Percentiles rank a stretch among this genome's conserved stretches.
Conservation (phyloP, 2,797 vertebrate genomes). For the Diceros bicornis region DNA sequence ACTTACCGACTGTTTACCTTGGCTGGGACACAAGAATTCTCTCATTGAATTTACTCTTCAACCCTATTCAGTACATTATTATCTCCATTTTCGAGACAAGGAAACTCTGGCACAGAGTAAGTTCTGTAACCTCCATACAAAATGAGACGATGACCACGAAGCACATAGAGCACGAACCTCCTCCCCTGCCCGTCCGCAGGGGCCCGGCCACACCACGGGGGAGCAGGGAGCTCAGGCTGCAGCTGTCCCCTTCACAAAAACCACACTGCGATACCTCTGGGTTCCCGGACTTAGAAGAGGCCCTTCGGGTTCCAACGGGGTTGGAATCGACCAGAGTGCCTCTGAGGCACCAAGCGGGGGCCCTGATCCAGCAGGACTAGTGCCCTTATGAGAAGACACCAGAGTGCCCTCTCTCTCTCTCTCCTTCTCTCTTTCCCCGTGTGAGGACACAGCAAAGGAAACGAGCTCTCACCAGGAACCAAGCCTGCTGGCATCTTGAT, state of each 20-base stretch:
- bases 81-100: neutral
- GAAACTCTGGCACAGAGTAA: neutral
- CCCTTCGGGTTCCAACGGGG: rapidly evolving
- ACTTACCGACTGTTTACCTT: rapidly evolving
- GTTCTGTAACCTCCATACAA: neutral
- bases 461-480: neutral
- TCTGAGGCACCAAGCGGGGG: neutral
- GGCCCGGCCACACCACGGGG: neutral
- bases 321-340: neutral
- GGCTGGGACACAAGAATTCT: neutral
- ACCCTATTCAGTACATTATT: neutral
- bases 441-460: neutral
- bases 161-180: rapidly evolving
- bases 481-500: neutral
- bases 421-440: rapidly evolving
- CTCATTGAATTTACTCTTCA: neutral
- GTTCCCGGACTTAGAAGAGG: neutral
- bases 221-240: neutral
- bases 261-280: neutral
- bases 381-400: neutral
- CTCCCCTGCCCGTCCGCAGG: rapidly evolving
- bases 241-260: neutral
- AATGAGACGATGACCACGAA: rapidly evolving
- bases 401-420: rapidly evolving
- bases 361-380: neutral